Conservation (phyloP, 2,113 vertebrate species). For the Sminthopsis crassicaudata region DNA sequence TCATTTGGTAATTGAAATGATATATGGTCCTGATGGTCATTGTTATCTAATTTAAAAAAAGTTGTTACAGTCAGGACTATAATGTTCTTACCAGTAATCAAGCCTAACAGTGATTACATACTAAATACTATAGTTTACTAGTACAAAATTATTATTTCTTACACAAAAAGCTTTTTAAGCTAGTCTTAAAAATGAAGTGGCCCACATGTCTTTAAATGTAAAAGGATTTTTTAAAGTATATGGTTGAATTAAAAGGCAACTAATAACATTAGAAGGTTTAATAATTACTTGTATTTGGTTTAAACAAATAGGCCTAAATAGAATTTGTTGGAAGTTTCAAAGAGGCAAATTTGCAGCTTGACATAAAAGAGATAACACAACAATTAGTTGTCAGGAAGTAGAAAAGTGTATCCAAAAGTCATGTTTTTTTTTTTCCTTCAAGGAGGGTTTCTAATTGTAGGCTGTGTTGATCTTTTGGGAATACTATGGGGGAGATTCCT, state of each 20-base stretch:
- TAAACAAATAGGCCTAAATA: not conserved
- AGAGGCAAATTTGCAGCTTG: not conserved
- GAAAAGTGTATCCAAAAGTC: not conserved
- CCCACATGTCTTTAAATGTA: slow-evolving; percentile 24
- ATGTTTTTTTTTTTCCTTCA: not conserved
- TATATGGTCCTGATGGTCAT: not conserved
- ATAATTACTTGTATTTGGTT: not conserved
- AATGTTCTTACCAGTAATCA: slow-evolving; percentile 1
- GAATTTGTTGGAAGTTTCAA: not conserved
- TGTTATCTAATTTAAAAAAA: not conserved
- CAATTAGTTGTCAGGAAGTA: not conserved
- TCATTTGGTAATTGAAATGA: slow-evolving; percentile 25
- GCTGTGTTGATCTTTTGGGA: not conserved
- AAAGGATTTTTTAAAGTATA: slow-evolving; percentile 32
- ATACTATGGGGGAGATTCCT: not conserved
- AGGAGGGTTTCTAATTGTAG: not conserved
- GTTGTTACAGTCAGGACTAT: not conserved
- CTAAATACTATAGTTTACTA: slow-evolving; percentile 42
- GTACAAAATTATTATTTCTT: slow-evolving; percentile 24
- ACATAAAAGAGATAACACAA: not conserved
- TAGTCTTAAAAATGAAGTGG: slow-evolving; percentile 25
- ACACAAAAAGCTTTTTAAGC: not conserved
- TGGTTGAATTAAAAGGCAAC: not conserved
- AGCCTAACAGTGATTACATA: not conserved
- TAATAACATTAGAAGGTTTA: slow-evolving; percentile 5